Base-by-base conservation (phyloP, 2,113 vertebrate species). In the Bubo scandiacus region DNA sequence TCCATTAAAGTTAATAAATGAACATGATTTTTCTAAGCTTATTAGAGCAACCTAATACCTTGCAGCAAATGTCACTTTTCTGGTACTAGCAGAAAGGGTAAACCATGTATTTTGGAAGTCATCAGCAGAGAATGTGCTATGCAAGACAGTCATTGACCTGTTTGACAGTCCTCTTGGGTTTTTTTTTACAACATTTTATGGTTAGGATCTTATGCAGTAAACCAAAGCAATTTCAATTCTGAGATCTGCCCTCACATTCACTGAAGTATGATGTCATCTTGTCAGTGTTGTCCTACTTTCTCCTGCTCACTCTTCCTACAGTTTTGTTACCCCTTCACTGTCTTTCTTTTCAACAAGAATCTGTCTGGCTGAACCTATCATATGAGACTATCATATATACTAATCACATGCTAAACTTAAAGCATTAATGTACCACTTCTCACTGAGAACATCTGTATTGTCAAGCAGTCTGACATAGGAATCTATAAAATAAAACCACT, bases 351-450 rank as follows among this genome's bases (percentile, higher is more conserved):
- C 5, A 4, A 36, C 43, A 90, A 43, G 12, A 8, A 42, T 52
- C 19, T 65, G 6, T 32, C 45, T 2, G 1, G 9, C 11, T 86
- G 40, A 75, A 74, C 17, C 4, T 34, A 5, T 17, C 3, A 0
- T 7, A 40, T 38, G 13, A 89, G 18, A 11, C 18, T 71, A n/a
- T 18, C 12, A 30, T 23, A 34, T 14, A 20, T 20, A 32, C 8
- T 4, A 68, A 32, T 47, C 13, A 10, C 15, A 12, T 42, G 10
- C 9, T 40, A 47, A 54, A 65, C 34, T 66, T 59, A 59, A 81
- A 81, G 15, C 49, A 49, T 73, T 63, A 34, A 47, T 34, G 42
- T 17, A 78, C 22, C 17, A 11, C 8, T 3, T 83, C 27, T 72
- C 15, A 83, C 29, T 34, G 26, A 66, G 30, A 22, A 42, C 4